phyloP scores from a whole-genome alignment of 2,888 invertebrate species.

The Terebella lapidaria region DNA sequence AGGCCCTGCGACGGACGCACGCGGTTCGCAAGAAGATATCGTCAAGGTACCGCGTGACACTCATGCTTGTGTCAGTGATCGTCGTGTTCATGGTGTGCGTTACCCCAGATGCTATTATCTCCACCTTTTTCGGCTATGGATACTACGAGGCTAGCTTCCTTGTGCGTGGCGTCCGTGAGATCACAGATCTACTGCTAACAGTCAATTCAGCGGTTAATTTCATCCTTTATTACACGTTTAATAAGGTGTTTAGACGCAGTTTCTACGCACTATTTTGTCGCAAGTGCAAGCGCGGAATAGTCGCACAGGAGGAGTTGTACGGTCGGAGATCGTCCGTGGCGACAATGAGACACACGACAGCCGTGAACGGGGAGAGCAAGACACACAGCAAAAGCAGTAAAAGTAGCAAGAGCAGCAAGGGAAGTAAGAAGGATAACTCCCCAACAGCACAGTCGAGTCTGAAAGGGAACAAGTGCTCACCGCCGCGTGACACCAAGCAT shows the following conservation, averaged over 20 bases:
- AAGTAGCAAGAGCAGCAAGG: neutral
- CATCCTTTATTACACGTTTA: slow-evolving; percentile 21
- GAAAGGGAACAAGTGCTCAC: too few relatives aligned
- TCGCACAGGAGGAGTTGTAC: neutral
- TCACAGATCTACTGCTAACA: slow-evolving; percentile 27
- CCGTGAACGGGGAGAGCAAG: neutral
- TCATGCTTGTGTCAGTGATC: slow-evolving; percentile 32
- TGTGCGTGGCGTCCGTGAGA: slow-evolving; percentile 28
- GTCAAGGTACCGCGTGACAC: slow-evolving; percentile 24
- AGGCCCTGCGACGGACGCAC: slow-evolving; percentile 39
- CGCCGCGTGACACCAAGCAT: too few relatives aligned
- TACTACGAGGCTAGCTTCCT: slow-evolving; percentile 23
- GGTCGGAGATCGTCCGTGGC: slow-evolving; percentile 2
- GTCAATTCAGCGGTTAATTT: slow-evolving; percentile 22
- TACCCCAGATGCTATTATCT: slow-evolving; percentile 32
- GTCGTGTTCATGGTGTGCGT: slow-evolving; percentile 29
- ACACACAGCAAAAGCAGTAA: neutral
- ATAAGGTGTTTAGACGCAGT: slow-evolving; percentile 15
- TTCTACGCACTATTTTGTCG: slow-evolving; percentile 16
- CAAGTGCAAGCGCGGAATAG: slow-evolving; percentile 2
- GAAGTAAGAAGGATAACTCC: neutral
- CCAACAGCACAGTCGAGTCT: too few relatives aligned
- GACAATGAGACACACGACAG: neutral
- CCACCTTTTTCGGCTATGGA: slow-evolving; percentile 26
- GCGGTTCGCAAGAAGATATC: slow-evolving; percentile 1